Evolutionary conservation across 2,113 vertebrate genomes (phyloP).

Genomic region (Aramus guarauna): DNA sequence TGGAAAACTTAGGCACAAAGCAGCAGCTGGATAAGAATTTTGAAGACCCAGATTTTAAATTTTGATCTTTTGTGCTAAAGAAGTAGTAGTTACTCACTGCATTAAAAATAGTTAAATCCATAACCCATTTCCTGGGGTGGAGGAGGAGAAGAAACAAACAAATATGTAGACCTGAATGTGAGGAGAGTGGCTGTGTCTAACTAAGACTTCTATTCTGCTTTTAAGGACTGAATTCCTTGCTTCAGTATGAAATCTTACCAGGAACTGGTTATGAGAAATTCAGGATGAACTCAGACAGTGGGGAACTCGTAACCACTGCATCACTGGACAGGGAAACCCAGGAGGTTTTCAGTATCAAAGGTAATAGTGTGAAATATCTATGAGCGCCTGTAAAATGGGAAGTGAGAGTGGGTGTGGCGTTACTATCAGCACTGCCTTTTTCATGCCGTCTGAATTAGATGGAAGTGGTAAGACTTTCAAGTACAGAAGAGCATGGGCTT

Average conservation of each 20-base stretch:
- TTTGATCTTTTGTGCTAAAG: neutral
- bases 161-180: neutral
- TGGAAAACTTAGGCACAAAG: neutral
- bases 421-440: neutral
- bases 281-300: conserved; percentile 79
- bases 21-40: neutral
- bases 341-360: conserved; percentile 80
- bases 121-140: neutral
- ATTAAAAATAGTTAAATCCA: neutral
- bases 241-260: conserved; percentile 86
- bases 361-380: conserved; percentile 60
- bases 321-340: conserved; percentile 85
- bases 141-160: neutral
- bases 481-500: neutral
- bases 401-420: neutral
- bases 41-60: neutral
- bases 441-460: neutral
- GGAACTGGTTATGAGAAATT: conserved; percentile 84
- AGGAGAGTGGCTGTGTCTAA: neutral
- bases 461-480: neutral
- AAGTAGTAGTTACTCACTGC: neutral
- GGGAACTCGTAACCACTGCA: conserved; percentile 78
- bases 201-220: conserved; percentile 1
- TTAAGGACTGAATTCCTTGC: conserved; percentile 83
- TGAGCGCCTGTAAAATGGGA: neutral